Evolutionary conservation across 2,888 invertebrate species (phyloP), one percentile per base, ranked within the genome.

Genomic region (Arrhopalites spinosus): DNA sequence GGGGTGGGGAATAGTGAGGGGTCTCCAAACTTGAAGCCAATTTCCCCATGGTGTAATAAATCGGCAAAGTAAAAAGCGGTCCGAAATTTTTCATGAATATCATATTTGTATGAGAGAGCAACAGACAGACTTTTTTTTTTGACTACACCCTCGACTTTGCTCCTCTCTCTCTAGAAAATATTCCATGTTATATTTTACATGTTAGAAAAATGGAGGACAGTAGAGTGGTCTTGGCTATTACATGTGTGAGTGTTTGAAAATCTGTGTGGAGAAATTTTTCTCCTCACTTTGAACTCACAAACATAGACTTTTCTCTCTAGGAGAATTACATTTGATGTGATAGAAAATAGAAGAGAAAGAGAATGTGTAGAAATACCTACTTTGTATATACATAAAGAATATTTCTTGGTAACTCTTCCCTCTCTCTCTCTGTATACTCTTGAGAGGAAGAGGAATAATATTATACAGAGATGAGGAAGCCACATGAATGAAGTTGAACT

Each of bases 41-140:
- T 80, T 80, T 80, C 80, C 80, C 80, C 53, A 78, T 74, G 78
- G 80, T 78, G 78, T 78, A 80, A 80, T 80, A 80, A 80, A 80
- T 80, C 77, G 75, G 78, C 61, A 73, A 78, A 78, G 78, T 78
- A 80, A 79, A 77, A 78, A 75, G 78, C 75, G 77, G 79, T 79
- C 78, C 78, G 25, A 78, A 79, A 78, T 78, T 78, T 79, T 79
- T 79, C 80, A 80, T 80, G 80, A 80, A 80, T 80, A 80, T 80
- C 80, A 79, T 78, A 78, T 67, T 66, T 50, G 75, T 69, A 63
- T 36, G 63, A 43, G 61, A 61, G 69, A n/a, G 50, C 20, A 50
- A 50, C 50, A n/a, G 20, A 53, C n/a, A 53, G 20, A n/a, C 53
- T 53, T 53, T 53, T 53, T n/a, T 50, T 50, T 53, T n/a, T 53